Base-by-base conservation (phyloP, 2,888 invertebrate genomes). In the Drosophila monieri region DNA sequence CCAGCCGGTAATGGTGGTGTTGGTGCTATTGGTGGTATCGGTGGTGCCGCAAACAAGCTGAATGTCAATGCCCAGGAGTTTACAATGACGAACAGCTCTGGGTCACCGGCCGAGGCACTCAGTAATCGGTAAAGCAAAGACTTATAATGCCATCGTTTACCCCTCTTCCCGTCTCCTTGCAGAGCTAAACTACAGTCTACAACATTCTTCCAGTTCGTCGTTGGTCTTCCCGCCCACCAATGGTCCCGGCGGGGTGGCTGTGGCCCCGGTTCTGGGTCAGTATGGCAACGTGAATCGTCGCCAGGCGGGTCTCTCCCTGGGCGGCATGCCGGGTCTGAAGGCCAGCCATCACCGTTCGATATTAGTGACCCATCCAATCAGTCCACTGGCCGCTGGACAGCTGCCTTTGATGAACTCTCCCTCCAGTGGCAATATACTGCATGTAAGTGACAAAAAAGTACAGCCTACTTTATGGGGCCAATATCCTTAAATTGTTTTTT, bases 51-150 rank as follows among this genome's bases (percentile, higher is more conserved):
- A 85, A 95, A 94, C 90, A 95, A 95, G 92, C 93, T 97, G 84
- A 97, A 97, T 92, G 96, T 96, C 76, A 95, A 97, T 92, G 97
- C 97, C 68, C 96, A 96, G 93, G 97, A 97, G 93, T 97, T 97
- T 93, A 95, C 95, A 88, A 96, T 96, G 95, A 94, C 77, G 53
- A 61, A 61, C 61, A 68, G 77, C 62, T 60, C 69, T 54, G 74
- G 73, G 68, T 73, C 85, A 77, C 78, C 89, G 79, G 83, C 81
- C 76, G 88, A 89, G 78, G 73, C 81, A 68, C 71, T 68, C 55
- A 74, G 62, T 74, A 87, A 86, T 88, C 89, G 90, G 90, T 91
- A 91, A 89, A 75, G 83, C 80, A 84, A 80, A 80, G 64, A 73
- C 78, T 77, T 74, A 80, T 84, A 86, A 79, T 73, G 67, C 76